Base-by-base conservation (phyloP, 2,888 invertebrate species). In the Drosophila ustulata region DNA sequence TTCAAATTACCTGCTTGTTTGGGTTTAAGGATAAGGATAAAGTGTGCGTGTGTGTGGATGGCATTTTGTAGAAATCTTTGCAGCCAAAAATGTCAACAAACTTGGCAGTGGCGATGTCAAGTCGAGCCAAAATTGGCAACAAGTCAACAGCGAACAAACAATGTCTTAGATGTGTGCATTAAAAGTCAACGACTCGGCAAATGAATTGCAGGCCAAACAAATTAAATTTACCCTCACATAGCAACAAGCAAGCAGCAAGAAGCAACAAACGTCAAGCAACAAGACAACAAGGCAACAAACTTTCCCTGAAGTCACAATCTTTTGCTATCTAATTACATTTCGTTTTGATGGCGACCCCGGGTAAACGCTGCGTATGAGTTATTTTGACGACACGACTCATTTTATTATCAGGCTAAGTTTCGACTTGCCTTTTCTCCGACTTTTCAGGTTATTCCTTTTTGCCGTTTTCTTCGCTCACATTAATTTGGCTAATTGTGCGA, bases 121-220 rank as follows among this genome's bases (percentile, higher is more conserved):
- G 73, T 80, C 80, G 71, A 72, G 78, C 72, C 61, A 72, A 78
- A 71, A 71, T 62, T 72, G 88, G 68, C 88, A 89, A 88, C 87
- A 88, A 80, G 80, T 80, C 63, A 80, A 67, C 67, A 82, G 49
- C 66, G 32, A 57, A 58, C 62, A 61, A 72, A 77, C 81, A 84
- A 81, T 71, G 72, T 62, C 70, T 81, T 72, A 69, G 82, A 71
- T 89, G 75, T 89, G 75, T 81, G 82, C 89, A 87, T 84, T 78
- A 84, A 71, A 57, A 89, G 89, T 84, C 89, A 89, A 89, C 85
- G 89, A 84, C 83, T 78, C 69, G 75, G 67, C 69, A 83, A 83
- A 87, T 89, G 75, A 87, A 87, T 83, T 89, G 83, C 83, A 84
- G 85, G 69, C 78, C 64, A 87, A 81, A 69, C 69, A 89, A 82